Evolutionary conservation across 2,797 vertebrate species (phyloP).

Genomic region (Knipowitschia caucasica): DNA sequence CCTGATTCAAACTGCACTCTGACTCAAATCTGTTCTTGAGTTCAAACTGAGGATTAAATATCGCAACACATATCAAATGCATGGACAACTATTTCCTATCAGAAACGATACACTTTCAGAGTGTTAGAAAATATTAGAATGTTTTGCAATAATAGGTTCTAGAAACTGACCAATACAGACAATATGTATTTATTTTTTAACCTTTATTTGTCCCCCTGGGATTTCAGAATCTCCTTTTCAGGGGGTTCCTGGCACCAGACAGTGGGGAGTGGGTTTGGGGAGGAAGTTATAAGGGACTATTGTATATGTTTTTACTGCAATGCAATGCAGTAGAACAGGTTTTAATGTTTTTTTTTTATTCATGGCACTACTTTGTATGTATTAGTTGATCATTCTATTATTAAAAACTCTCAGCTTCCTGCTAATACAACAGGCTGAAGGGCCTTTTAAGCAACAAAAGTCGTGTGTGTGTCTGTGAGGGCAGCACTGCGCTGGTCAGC

Average conservation of each 20-base stretch:
- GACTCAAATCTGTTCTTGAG: background rate
- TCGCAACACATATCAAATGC: background rate
- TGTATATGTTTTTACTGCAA: no score
- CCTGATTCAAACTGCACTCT: background rate
- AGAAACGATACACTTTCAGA: background rate
- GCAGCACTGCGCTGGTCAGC: slow-evolving; percentile 32
- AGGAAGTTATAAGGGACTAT: no score
- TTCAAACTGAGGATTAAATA: background rate
- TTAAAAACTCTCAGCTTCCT: background rate
- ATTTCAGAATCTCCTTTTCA: no score
- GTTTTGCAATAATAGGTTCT: no score
- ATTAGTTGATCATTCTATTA: slow-evolving; percentile 4
- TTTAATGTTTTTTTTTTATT: no score
- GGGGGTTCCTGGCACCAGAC: no score
- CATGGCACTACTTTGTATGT: background rate
- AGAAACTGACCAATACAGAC: no score
- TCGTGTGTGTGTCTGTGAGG: slow-evolving; percentile 42
- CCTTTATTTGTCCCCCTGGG: no score
- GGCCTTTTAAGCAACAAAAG: slow-evolving; percentile 15
- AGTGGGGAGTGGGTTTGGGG: no score
- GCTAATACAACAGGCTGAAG: slow-evolving; percentile 11
- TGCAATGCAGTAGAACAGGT: no score
- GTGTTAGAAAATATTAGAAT: background rate
- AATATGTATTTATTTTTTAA: no score
- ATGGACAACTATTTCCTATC: background rate